Percentiles rank a stretch among this genome's conserved stretches.
These are phyloP conservation scores for Rhinolophus ferrumequinum DNA, from an alignment of 2,113 vertebrate genomes.

Conservation along the genomic window DNA sequence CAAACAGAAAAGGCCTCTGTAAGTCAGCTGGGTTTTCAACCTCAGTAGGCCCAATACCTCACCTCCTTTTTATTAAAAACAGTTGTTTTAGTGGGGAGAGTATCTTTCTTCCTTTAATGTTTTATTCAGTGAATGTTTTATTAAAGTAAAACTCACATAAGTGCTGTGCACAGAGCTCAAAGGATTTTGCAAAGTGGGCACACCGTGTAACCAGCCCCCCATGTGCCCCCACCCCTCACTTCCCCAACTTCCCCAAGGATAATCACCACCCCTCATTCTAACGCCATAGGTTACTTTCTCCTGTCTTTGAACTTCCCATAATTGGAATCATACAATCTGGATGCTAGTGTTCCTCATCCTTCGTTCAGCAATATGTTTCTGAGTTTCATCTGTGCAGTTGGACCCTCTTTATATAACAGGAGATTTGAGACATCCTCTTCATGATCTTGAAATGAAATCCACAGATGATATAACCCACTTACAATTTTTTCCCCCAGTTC, in stretches of 20 bases:
- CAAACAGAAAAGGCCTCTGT: neutral
- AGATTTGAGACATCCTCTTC: neutral
- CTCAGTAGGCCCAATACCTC: neutral
- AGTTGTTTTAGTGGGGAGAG: neutral
- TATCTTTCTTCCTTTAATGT: neutral
- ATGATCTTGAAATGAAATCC: neutral
- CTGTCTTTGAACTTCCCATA: neutral
- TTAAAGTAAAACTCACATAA: neutral
- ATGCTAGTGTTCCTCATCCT: accelerated
- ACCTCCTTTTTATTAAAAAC: neutral
- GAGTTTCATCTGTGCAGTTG: neutral
- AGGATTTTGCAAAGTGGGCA: neutral
- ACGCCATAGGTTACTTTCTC: neutral
- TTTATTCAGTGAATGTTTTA: neutral
- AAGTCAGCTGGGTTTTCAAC: neutral
- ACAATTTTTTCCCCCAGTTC: neutral
- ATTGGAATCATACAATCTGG: neutral
- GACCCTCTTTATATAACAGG: neutral
- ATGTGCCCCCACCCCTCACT: neutral
- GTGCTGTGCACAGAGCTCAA: neutral
- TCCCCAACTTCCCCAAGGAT: neutral
- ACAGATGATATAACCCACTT: neutral
- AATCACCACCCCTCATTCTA: accelerated
- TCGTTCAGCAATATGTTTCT: neutral
- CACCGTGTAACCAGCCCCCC: accelerated